phyloP scores from a whole-genome alignment of 2,797 vertebrate genomes.

The Manis javanica region DNA sequence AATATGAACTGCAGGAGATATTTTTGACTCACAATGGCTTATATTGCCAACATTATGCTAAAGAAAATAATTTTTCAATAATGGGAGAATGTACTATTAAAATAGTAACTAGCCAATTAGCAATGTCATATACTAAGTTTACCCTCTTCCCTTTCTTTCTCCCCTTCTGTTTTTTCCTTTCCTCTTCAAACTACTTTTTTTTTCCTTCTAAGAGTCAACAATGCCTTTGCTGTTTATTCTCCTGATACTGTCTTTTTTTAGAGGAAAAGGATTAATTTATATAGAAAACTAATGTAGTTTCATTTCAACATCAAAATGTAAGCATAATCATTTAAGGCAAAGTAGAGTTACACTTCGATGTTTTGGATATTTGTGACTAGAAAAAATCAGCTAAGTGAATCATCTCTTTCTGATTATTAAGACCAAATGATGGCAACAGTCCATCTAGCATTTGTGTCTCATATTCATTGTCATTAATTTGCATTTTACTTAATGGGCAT shows the following conservation, averaged over 20 bases:
- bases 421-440: conserved; percentile 78
- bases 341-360: conserved; percentile 70
- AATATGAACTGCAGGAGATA: background rate
- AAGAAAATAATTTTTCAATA: conserved; percentile 23
- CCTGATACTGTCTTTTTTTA: background rate
- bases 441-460: conserved; percentile 80
- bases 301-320: conserved; percentile 71
- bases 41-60: background rate
- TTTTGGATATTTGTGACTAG: conserved; percentile 76
- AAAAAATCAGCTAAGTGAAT: conserved; percentile 63
- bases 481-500: conserved; percentile 78
- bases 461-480: conserved; percentile 75
- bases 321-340: conserved; percentile 67
- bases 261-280: background rate
- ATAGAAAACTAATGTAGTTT: conserved; percentile 52
- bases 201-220: background rate
- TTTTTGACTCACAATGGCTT: background rate
- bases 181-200: background rate
- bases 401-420: conserved; percentile 82
- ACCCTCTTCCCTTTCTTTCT: background rate
- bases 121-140: background rate
- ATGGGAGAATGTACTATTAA: background rate
- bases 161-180: background rate
- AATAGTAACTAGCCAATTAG: background rate
- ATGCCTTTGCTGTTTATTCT: conserved; percentile 7